Conservation (phyloP, 2,113 vertebrate species). For the Xiphophorus couchianus region DNA sequence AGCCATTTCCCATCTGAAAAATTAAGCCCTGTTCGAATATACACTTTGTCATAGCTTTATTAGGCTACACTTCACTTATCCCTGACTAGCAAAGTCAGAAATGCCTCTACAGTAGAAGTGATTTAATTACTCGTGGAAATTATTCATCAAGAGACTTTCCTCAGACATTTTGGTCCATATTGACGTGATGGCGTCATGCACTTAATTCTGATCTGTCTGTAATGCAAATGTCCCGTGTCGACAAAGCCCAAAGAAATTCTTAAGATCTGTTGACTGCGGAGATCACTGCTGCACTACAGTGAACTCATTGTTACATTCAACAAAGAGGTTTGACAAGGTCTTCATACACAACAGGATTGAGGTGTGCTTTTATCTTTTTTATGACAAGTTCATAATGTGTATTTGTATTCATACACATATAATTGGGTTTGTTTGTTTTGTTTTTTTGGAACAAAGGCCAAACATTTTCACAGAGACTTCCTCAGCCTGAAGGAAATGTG, state of each 20-base stretch:
- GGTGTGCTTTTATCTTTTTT: too few species aligned
- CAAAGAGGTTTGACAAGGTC: too few species aligned
- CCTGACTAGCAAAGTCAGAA: not conserved
- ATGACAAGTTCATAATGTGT: too few species aligned
- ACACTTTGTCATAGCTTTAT: too few species aligned
- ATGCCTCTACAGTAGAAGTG: not conserved
- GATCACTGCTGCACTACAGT: too few species aligned
- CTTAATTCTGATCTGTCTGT: not conserved
- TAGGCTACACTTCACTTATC: not conserved
- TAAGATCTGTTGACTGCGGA: too few species aligned
- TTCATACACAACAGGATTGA: too few species aligned
- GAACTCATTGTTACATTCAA: too few species aligned
- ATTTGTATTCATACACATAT: too few species aligned
- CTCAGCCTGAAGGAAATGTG: constrained; percentile 22
- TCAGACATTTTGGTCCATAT: not conserved
- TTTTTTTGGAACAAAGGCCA: not conserved
- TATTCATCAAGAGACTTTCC: not conserved
- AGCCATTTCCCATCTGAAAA: not conserved
- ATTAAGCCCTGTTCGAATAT: not conserved
- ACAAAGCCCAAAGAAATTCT: too few species aligned
- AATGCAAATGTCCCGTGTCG: not conserved
- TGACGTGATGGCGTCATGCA: not conserved
- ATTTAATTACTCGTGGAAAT: not conserved
- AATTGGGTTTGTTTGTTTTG: too few species aligned
- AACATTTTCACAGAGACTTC: not conserved